Evolutionary conservation across 35 echinoderm and acorn worm genomes (phyloP).

Genomic region (Hemicentrotus pulcherrimus): DNA sequence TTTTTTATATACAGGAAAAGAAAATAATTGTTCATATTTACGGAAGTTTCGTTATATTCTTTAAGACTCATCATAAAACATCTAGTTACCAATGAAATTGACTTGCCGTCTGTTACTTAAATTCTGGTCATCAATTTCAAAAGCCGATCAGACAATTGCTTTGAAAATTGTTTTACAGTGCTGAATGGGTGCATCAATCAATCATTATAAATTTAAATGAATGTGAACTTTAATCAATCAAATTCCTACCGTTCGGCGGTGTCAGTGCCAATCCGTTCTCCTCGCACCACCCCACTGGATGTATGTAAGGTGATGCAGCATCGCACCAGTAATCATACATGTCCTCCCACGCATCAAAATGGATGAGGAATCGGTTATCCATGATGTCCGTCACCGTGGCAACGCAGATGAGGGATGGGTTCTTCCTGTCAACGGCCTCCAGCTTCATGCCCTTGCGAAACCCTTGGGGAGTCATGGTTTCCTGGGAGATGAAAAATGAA

Average conservation of each 20-base stretch:
- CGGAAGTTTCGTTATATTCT: no score
- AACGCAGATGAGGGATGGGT: constrained; percentile 92
- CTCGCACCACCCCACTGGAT: constrained; percentile 97
- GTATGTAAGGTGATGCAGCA: constrained; percentile 89
- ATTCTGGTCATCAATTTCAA: no score
- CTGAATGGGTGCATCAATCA: no score
- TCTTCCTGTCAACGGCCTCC: constrained; percentile 92
- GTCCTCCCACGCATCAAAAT: constrained; percentile 99
- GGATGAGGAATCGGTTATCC: constrained; percentile 93
- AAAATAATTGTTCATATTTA: no score
- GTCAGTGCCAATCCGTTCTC: constrained; percentile 79
- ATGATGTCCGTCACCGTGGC: constrained; percentile 94
- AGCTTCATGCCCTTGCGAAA: constrained; percentile 97
- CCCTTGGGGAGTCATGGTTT: constrained; percentile 77
- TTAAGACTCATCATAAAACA: no score
- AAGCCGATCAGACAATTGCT: no score
- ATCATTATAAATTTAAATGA: no score
- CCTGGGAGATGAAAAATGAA: constrained; percentile 31
- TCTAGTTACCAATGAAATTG: no score
- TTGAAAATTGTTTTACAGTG: neutral
- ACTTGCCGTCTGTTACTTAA: no score
- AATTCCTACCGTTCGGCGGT: constrained; percentile 84
- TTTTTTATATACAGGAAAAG: no score
- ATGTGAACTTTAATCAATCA: neutral
- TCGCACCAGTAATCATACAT: constrained; percentile 98